Evolutionary conservation across 2,797 vertebrate genomes (phyloP), one percentile per base, ranked within the genome.

Genomic region (Lutjanus campechanus): DNA sequence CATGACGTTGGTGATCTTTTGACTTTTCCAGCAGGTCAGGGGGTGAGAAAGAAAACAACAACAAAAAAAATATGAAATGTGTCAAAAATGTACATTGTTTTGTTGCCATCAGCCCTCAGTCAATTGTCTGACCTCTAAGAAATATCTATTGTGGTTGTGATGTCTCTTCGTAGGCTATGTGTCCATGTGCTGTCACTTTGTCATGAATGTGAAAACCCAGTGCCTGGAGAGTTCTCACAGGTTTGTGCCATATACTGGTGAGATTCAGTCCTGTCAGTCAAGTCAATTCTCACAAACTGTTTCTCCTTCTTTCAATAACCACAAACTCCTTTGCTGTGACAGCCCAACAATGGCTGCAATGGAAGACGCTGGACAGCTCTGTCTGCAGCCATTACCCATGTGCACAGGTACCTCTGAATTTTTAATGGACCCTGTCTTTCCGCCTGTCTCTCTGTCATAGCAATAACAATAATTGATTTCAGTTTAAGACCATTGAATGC

Each of bases 401-500:
- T 69, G 83, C 77, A 77, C 67, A 77, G 69, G 77, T 83, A 60
- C 68, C 51, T 73, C 59, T 86, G 69, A 69, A 85, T 84, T 25
- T 84, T 74, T 85, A 87, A 88, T 82, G 43, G 19, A 51, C 47
- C 36, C 75, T 72, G 20, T 58, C 71, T 73, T 8, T 58, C 46
- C 7, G 36, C 19, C 58, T 58, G 12, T 63, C 62, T 60, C 50
- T 66, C 65, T 63, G 54, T 72, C 62, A 78, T 43, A 36, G 69
- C 65, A 82, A 76, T 67, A 69, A 83, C 49, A 72, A 67, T 60
- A 81, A 90, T 85, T 86, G 70, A 85, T 80, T 83, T 82, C 22
- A 60, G 61, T 65, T 83, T 11, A 64, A 84, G 20, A 79, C 73
- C 54, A 79, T 47, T 82, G 64, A 81, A 76, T 77, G 75, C 40